These are phyloP conservation scores for Andrena fulva DNA, from an alignment of 2,888 invertebrate genomes.

Conservation along the genomic window DNA sequence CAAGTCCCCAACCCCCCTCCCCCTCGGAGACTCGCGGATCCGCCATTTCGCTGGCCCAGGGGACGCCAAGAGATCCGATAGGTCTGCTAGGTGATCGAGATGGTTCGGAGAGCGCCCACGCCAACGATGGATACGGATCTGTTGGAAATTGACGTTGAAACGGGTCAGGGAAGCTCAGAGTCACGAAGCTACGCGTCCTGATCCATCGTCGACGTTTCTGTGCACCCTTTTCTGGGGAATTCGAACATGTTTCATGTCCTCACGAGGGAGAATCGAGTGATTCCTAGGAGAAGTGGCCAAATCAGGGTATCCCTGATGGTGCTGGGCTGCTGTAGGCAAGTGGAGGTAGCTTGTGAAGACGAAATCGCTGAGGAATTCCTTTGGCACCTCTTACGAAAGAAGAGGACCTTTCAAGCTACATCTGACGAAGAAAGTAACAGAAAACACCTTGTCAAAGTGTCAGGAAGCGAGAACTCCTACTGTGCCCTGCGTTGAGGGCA, in stretches of 20 bases:
- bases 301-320: too few species aligned
- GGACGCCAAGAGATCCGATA: background rate
- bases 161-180: slow-evolving; percentile 50
- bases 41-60: background rate
- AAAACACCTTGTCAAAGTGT: too few species aligned
- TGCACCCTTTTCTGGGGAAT: background rate
- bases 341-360: background rate
- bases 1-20: slow-evolving; percentile 58
- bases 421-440: too few species aligned
- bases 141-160: slow-evolving; percentile 50
- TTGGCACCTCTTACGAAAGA: background rate
- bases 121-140: slow-evolving; percentile 21
- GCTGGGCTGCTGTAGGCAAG: background rate
- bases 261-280: too few species aligned
- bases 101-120: background rate
- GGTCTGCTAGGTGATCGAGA: background rate
- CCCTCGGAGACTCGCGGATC: slow-evolving; percentile 60
- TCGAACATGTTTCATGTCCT: background rate
- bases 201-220: slow-evolving; percentile 10
- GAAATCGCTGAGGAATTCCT: background rate
- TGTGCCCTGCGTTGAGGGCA: too few species aligned
- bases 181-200: slow-evolving; percentile 34
- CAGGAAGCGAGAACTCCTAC: too few species aligned
- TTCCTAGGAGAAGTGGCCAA: too few species aligned
- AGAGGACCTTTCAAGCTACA: background rate